Conservation (phyloP, 2,888 invertebrate species). For the Oscheius sp. region DNA sequence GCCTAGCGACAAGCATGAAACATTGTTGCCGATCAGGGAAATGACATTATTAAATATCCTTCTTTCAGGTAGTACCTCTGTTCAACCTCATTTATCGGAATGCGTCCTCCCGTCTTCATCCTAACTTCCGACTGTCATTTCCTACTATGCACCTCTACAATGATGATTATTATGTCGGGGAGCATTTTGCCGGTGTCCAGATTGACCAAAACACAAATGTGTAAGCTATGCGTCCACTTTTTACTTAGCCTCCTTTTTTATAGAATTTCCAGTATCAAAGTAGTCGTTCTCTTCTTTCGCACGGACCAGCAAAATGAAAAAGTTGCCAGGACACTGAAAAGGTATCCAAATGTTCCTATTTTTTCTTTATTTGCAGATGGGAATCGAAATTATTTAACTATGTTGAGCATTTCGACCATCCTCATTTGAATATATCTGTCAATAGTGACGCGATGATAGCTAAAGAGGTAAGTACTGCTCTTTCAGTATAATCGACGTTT, state of each 20-base stretch:
- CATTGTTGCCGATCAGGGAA: neutral
- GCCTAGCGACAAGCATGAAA: neutral
- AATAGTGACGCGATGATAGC: conserved; percentile 63
- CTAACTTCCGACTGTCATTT: conserved; percentile 65
- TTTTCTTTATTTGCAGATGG: conserved; percentile 44
- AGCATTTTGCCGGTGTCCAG: conserved; percentile 65
- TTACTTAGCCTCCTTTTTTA: too few relatives aligned
- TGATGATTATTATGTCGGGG: conserved; percentile 69
- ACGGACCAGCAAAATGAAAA: conserved; percentile 56
- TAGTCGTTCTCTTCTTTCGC: conserved; percentile 65
- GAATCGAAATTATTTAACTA: conserved; percentile 53
- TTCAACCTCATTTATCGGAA: conserved; percentile 66
- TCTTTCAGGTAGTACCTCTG: conserved; percentile 58
- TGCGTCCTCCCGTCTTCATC: conserved; percentile 58
- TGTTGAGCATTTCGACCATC: conserved; percentile 54
- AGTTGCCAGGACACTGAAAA: conserved; percentile 36
- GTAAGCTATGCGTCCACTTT: conserved; percentile 32
- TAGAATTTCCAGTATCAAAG: conserved; percentile 56
- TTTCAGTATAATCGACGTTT: conserved; percentile 11
- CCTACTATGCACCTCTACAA: conserved; percentile 69
- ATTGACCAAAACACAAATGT: conserved; percentile 60
- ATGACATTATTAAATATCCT: neutral
- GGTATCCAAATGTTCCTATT: neutral
- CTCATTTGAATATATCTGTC: conserved; percentile 56
- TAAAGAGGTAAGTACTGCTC: conserved; percentile 43